phyloP scores from a whole-genome alignment of 2,113 vertebrate species.

The Zeus faber region DNA sequence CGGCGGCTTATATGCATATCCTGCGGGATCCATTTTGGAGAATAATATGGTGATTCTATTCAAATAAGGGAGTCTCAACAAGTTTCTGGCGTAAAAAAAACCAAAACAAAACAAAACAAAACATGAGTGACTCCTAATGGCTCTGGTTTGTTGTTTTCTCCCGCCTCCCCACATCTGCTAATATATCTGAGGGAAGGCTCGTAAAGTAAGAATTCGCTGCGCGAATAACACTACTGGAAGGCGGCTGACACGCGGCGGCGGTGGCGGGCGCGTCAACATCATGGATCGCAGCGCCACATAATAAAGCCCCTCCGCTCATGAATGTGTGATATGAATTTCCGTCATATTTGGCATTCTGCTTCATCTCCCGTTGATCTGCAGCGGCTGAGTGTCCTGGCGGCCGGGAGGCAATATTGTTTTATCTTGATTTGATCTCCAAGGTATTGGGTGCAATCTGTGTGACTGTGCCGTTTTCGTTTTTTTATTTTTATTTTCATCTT shows the following conservation, averaged over 20 bases:
- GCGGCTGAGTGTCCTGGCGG: too few relatives aligned
- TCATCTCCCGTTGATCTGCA: not conserved
- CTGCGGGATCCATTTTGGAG: constrained; percentile 25
- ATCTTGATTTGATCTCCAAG: too few relatives aligned
- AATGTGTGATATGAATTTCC: constrained; percentile 5
- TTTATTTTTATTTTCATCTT: too few relatives aligned
- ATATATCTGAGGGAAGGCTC: not conserved
- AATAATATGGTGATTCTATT: constrained; percentile 26
- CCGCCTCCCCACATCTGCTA: too few relatives aligned
- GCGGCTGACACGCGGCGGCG: too few relatives aligned
- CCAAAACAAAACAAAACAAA: too few relatives aligned
- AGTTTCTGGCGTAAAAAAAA: constrained; percentile 2
- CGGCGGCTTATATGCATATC: too few relatives aligned
- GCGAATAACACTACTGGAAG: not conserved
- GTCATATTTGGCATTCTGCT: not conserved
- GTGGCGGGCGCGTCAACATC: too few relatives aligned
- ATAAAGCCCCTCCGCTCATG: not conserved
- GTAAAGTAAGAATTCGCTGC: not conserved
- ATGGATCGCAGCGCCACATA: not conserved
- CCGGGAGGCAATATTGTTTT: not conserved
- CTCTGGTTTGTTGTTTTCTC: not conserved
- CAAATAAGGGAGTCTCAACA: constrained; percentile 14
- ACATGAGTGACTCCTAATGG: constrained; percentile 7
- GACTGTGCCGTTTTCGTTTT: too few relatives aligned
- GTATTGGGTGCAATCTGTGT: too few relatives aligned